Percentiles rank a stretch among this genome's conserved stretches.
These are phyloP conservation scores for Porites lutea DNA, from an alignment of 64 coral and sea anemone genomes.

Conservation along the genomic window DNA sequence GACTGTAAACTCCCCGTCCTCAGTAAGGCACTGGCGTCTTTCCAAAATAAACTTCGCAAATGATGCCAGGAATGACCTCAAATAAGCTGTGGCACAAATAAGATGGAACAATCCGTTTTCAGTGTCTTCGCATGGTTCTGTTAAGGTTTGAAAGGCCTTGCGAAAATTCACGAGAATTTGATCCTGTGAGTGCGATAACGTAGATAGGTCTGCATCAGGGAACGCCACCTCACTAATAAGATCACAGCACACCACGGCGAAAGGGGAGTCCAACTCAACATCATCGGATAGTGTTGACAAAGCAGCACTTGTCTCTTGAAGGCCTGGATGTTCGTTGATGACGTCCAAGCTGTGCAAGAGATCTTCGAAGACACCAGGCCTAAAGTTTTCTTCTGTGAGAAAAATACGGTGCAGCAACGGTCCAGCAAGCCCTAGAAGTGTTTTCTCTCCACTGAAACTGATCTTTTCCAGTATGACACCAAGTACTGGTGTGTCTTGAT, in stretches of 20 bases:
- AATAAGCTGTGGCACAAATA: constrained; percentile 70
- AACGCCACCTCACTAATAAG: constrained; percentile 81
- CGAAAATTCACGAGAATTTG: constrained; percentile 46
- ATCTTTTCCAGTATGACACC: constrained; percentile 67
- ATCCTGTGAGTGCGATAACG: constrained; percentile 62
- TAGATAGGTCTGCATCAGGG: constrained; percentile 36
- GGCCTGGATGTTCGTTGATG: constrained; percentile 67
- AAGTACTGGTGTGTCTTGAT: constrained; percentile 76
- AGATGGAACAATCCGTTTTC: constrained; percentile 26
- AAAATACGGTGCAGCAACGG: constrained; percentile 73
- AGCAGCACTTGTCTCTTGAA: constrained; percentile 59
- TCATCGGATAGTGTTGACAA: constrained; percentile 31
- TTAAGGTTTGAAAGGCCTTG: constrained; percentile 43
- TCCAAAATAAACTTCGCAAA: constrained; percentile 55
- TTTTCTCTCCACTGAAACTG: constrained; percentile 48
- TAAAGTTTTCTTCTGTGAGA: constrained; percentile 51
- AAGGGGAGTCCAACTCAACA: constrained; percentile 55
- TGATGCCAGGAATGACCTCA: constrained; percentile 65
- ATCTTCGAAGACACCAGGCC: constrained; percentile 56
- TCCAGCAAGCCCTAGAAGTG: constrained; percentile 63
- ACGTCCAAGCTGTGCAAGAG: constrained; percentile 35
- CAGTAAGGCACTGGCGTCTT: constrained; percentile 19
- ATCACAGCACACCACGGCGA: constrained; percentile 87
- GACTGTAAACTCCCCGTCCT: constrained; percentile 65
- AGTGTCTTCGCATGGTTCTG: background rate